Conservation (phyloP, 2,113 vertebrate genomes). For the Gulo gulo region DNA sequence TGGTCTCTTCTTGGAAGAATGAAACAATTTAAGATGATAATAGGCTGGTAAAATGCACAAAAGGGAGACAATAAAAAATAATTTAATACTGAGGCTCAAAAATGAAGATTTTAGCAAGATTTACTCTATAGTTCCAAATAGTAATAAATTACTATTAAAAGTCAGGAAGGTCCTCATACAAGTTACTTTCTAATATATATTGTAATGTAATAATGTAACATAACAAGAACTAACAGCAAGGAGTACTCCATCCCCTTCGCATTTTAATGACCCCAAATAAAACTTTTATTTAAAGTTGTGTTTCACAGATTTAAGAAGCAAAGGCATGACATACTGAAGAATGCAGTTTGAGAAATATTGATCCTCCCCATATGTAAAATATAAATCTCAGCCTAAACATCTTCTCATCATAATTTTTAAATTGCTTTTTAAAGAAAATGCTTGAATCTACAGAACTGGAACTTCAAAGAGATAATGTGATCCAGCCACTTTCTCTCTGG, state of each 20-base stretch:
- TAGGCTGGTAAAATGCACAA: background rate
- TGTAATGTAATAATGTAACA: background rate
- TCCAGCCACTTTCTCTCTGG: slow-evolving; percentile 11
- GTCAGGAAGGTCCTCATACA: background rate
- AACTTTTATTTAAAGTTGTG: slow-evolving; percentile 40
- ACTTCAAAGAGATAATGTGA: slow-evolving; percentile 57
- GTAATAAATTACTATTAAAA: slow-evolving; percentile 16
- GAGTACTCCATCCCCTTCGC: background rate
- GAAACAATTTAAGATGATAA: background rate
- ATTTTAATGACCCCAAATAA: slow-evolving; percentile 33
- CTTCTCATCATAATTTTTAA: slow-evolving; percentile 43
- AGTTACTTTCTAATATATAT: slow-evolving; percentile 25
- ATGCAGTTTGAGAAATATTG: slow-evolving; percentile 46
- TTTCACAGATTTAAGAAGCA: slow-evolving; percentile 33
- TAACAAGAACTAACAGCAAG: background rate
- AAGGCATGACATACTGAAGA: background rate
- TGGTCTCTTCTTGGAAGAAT: slow-evolving; percentile 21
- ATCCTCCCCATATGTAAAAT: slow-evolving; percentile 30
- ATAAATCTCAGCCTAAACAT: slow-evolving; percentile 40
- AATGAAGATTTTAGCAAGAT: slow-evolving; percentile 23
- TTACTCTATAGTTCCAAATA: background rate
- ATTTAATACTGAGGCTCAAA: slow-evolving; percentile 13
- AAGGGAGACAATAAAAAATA: background rate
- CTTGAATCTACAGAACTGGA: slow-evolving; percentile 43
- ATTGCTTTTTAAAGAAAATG: slow-evolving; percentile 44